Base-by-base conservation (phyloP, 53 echinoderm and acorn worm species). In the Arbacia lixula region DNA sequence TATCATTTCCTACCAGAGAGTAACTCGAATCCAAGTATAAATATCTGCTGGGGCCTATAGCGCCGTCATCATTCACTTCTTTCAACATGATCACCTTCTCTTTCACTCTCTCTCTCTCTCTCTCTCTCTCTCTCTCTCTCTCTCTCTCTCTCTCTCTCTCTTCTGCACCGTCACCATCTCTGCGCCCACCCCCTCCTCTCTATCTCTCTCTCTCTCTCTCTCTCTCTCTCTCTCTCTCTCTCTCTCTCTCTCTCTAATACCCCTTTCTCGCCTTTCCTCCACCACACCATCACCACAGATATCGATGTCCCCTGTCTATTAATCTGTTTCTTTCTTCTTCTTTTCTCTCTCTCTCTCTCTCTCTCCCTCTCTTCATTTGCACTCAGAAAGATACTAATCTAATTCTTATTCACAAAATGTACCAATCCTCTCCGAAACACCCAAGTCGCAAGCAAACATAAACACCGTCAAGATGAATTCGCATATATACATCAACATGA, bases 401-500 rank as follows among this genome's bases (percentile, higher is more conserved):
- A n/a, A n/a, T n/a, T n/a, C n/a, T n/a, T n/a, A n/a, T n/a, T n/a
- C n/a, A n/a, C n/a, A n/a, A n/a, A n/a, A n/a, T n/a, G n/a, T n/a
- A n/a, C n/a, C n/a, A n/a, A n/a, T n/a, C n/a, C n/a, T n/a, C n/a
- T n/a, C n/a, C n/a, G n/a, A n/a, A n/a, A n/a, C n/a, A 25, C 8
- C 28, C 11, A 12, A 67, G 38, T 67, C 14, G 10, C 4, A 29
- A 17, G 16, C 0, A 34, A 16, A 28, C 35, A 29, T 36, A 29
- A 31, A 67, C 25, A 67, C 12, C 67, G 2, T 12, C 34, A 31
- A 35, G 34, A 37, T 35, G 16, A 17, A 16, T 17, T 0, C 21
- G 31, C 29, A 31, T 29, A 29, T 40, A 71, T 71, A 41, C 71
- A 71, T 40, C 27, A 71, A n/a, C n/a, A 71, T n/a, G 46, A 71